These are phyloP conservation scores for Cassiopea xamachana DNA, from an alignment of 30 jellyfish, hydroid and myxozoan species.

Conservation along the genomic window DNA sequence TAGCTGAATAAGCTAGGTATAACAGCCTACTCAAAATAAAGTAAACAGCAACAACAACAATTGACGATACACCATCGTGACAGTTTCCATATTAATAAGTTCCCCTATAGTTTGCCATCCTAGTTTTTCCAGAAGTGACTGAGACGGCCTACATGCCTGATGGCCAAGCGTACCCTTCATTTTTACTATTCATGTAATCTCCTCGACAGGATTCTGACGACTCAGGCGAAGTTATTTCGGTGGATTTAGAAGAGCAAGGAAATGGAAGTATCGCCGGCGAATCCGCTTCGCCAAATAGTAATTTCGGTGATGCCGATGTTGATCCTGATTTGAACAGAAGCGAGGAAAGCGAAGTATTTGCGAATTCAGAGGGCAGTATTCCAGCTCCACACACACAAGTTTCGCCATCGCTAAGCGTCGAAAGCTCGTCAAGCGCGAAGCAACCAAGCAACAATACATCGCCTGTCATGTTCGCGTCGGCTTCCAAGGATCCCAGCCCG, in stretches of 20 bases:
- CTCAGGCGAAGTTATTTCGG: slow-evolving; percentile 66
- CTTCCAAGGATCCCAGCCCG: slow-evolving; percentile 40
- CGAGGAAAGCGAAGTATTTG: slow-evolving; percentile 64
- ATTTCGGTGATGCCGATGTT: slow-evolving; percentile 54
- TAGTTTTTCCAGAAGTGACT: too few relatives aligned
- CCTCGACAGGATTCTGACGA: slow-evolving; percentile 73
- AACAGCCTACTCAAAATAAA: too few relatives aligned
- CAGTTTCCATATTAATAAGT: too few relatives aligned
- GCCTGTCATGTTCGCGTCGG: slow-evolving; percentile 45
- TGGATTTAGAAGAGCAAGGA: slow-evolving; percentile 71
- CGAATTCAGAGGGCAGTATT: slow-evolving; percentile 25
- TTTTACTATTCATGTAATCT: neutral
- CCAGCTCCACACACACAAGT: slow-evolving; percentile 14
- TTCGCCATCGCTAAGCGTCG: slow-evolving; percentile 66
- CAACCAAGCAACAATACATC: slow-evolving; percentile 51
- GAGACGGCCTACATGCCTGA: too few relatives aligned
- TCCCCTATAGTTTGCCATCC: too few relatives aligned
- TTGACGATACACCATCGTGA: too few relatives aligned
- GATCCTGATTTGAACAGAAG: slow-evolving; percentile 50
- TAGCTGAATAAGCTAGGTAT: too few relatives aligned
- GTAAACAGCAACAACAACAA: too few relatives aligned
- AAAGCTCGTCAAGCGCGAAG: slow-evolving; percentile 30
- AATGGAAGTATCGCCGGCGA: slow-evolving; percentile 77
- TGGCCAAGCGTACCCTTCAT: too few relatives aligned
- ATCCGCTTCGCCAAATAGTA: slow-evolving; percentile 73